These are phyloP conservation scores for Hydropsyche tenuis DNA, from an alignment of 1,140 invertebrate genomes.

Conservation along the genomic window DNA sequence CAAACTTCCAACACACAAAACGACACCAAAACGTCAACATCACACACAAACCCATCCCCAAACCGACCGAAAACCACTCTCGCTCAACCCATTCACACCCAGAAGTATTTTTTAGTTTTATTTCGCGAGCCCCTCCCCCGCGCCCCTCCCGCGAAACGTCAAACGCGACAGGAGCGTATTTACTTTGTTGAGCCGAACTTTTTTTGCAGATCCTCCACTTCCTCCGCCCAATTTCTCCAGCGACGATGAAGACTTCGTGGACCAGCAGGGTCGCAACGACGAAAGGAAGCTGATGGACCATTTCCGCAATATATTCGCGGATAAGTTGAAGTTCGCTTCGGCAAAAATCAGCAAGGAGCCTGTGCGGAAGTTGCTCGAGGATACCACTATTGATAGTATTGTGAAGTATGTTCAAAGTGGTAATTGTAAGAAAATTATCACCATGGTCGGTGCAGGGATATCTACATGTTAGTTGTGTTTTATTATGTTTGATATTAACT, in stretches of 20 bases:
- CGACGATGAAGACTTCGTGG: too few species aligned
- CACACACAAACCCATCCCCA: too few species aligned
- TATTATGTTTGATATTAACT: constrained; percentile 9
- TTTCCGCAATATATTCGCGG: constrained; percentile 58
- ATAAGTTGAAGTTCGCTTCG: constrained; percentile 60
- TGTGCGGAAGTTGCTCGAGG: constrained; percentile 58
- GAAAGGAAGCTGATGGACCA: constrained; percentile 54
- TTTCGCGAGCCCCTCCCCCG: too few species aligned
- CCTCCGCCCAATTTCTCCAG: not conserved
- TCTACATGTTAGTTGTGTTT: constrained; percentile 81
- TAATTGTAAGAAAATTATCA: constrained; percentile 86
- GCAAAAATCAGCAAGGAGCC: constrained; percentile 41
- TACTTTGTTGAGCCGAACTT: not conserved
- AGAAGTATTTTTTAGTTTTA: too few species aligned
- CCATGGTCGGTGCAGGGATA: constrained; percentile 93
- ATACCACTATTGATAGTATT: constrained; percentile 58
- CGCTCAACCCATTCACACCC: too few species aligned
- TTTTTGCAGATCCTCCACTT: not conserved
- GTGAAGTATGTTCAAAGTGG: constrained; percentile 66
- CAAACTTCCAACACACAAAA: too few species aligned
- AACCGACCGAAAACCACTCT: too few species aligned
- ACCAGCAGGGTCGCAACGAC: not conserved
- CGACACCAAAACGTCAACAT: too few species aligned
- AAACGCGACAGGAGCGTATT: not conserved
- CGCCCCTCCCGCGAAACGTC: too few species aligned